Evolutionary conservation across 2,888 invertebrate genomes (phyloP).

Genomic region (Caradrina kadenii): DNA sequence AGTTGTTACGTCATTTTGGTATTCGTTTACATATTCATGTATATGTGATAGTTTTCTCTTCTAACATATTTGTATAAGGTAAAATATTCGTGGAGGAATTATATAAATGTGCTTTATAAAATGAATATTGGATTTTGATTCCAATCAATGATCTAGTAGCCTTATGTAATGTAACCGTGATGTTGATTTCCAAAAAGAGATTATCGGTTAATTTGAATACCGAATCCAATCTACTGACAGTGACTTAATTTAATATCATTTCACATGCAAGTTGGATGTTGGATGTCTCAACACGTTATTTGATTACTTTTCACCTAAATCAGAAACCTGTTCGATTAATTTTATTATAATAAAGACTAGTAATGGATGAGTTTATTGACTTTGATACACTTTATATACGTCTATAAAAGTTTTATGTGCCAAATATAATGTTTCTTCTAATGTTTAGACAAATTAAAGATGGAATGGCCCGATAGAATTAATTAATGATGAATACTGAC

Average conservation of each 20-base stretch:
- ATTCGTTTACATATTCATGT: slow-evolving; percentile 25
- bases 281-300: slow-evolving; percentile 28
- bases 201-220: slow-evolving; percentile 6
- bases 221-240: background rate
- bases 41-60: slow-evolving; percentile 23
- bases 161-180: background rate
- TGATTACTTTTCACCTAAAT: slow-evolving; percentile 53
- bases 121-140: background rate
- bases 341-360: slow-evolving; percentile 57
- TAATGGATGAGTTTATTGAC: slow-evolving; percentile 67
- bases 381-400: slow-evolving; percentile 58
- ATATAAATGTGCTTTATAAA: background rate
- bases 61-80: background rate
- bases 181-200: background rate
- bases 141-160: background rate
- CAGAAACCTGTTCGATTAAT: slow-evolving; percentile 62
- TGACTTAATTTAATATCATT: slow-evolving; percentile 29
- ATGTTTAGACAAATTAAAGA: slow-evolving; percentile 58
- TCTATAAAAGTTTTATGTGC: slow-evolving; percentile 57
- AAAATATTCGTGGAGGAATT: slow-evolving; percentile 14
- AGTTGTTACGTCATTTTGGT: slow-evolving; percentile 19
- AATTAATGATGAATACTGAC: slow-evolving; percentile 34
- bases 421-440: slow-evolving; percentile 53
- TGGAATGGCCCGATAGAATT: slow-evolving; percentile 32
- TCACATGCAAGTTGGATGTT: slow-evolving; percentile 18